Conservation (phyloP, 2,888 invertebrate species). For the Chalcis sispes region DNA sequence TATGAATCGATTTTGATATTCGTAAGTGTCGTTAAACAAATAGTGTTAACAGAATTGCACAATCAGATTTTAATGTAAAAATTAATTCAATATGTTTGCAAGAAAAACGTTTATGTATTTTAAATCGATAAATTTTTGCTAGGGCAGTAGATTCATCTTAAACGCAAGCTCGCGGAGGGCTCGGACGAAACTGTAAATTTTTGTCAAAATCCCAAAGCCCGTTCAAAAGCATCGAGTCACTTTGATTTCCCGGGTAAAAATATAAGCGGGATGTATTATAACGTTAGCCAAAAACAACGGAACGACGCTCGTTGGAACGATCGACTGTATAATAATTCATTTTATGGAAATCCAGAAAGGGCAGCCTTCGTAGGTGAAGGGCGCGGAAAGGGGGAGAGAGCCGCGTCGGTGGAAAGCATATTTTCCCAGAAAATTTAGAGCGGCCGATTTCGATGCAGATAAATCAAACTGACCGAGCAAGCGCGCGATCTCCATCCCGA, state of each 20-base stretch:
- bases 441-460: constrained; percentile 71
- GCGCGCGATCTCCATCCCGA: constrained; percentile 66
- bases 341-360: constrained; percentile 60
- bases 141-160: neutral
- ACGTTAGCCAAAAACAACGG: constrained; percentile 43
- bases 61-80: too few relatives aligned
- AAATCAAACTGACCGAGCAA: constrained; percentile 74
- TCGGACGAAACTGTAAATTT: constrained; percentile 28
- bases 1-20: too few relatives aligned
- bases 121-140: neutral
- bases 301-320: constrained; percentile 9
- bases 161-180: neutral
- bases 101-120: too few relatives aligned
- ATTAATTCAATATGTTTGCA: too few relatives aligned
- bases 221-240: neutral
- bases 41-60: too few relatives aligned
- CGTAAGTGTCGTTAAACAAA: too few relatives aligned
- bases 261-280: constrained; percentile 33
- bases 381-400: neutral
- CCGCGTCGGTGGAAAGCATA: constrained; percentile 66
- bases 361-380: constrained; percentile 5
- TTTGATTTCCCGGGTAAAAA: neutral
- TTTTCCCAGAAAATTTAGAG: constrained; percentile 74
- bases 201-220: neutral
- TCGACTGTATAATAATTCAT: constrained; percentile 62